Base-by-base conservation (phyloP, 2,888 invertebrate genomes). In the Orthosia gracilis region DNA sequence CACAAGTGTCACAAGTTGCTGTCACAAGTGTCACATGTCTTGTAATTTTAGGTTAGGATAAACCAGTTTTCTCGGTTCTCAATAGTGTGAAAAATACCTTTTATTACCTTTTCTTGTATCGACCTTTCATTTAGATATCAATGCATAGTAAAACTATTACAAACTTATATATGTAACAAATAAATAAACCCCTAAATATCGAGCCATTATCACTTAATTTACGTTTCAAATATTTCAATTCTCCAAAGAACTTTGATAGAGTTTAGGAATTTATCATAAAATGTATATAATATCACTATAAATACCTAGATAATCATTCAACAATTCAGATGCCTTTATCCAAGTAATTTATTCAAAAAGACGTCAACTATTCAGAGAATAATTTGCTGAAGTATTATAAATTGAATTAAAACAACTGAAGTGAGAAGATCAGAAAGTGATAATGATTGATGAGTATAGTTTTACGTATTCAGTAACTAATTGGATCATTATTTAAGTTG, bases 361-460 rank as follows among this genome's bases (percentile, higher is more conserved):
- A 50, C 45, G 12, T n/a, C n/a, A 59, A 71, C 59, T 72, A 71
- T 57, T 80, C 67, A 64, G 65, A 68, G 47, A 68, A 15, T 49
- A 58, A 76, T 76, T 57, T 70, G 17, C 21, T 17, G 17, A 50
- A 68, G 21, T 68, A 61, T 58, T 76, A 63, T 71, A 54, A 82
- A 69, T 66, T 58, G 9, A 23, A 72, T 68, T 69, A 45, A 71
- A 77, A 45, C 26, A 65, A 58, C 40, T 68, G 23, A 47, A 47
- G 67, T 52, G 23, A 63, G 49, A 15, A 50, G 40, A 68, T 77
- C 65, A 64, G 67, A 71, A 68, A 68, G 11, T 71, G 49, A 69
- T 66, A 52, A 21, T 72, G 78, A 83, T 78, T 83, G 31, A 83
- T 82, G 68, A 54, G 12, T 40, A 9, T 82, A 80, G 61, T 72